phyloP scores from a whole-genome alignment of 1,140 invertebrate genomes.

The Philotrypesis tridentata region DNA sequence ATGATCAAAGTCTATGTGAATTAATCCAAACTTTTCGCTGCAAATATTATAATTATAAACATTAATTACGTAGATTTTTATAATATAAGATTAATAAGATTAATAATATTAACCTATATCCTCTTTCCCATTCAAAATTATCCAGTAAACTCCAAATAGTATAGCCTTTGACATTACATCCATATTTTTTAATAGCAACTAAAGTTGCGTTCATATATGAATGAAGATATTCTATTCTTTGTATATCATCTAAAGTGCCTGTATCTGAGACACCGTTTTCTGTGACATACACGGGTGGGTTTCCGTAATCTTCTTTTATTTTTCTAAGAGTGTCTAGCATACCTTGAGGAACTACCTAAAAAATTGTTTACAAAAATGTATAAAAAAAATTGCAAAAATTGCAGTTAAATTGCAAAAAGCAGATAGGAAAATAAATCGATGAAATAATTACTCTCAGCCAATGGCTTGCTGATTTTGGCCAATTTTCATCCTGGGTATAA shows the following conservation, averaged over 20 bases:
- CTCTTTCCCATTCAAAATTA: slow-evolving; percentile 85
- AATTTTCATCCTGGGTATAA: slow-evolving; percentile 53
- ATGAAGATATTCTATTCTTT: slow-evolving; percentile 71
- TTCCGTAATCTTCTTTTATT: slow-evolving; percentile 77
- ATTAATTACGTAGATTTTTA: slow-evolving; percentile 63
- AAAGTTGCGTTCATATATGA: slow-evolving; percentile 79
- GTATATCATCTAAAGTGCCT: too few relatives aligned
- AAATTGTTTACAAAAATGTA: too few relatives aligned
- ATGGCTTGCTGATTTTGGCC: slow-evolving; percentile 61
- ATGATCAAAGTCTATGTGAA: slow-evolving; percentile 82
- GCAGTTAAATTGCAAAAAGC: too few relatives aligned
- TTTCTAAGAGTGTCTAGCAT: slow-evolving; percentile 76
- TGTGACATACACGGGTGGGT: slow-evolving; percentile 78
- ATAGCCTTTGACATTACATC: slow-evolving; percentile 80
- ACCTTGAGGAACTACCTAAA: slow-evolving; percentile 73
- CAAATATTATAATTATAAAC: too few relatives aligned
- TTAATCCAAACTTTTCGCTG: slow-evolving; percentile 83
- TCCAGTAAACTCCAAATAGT: slow-evolving; percentile 85
- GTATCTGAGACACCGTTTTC: slow-evolving; percentile 78
- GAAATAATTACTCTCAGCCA: too few relatives aligned
- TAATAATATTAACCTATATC: slow-evolving; percentile 80
- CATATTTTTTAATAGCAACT: slow-evolving; percentile 79
- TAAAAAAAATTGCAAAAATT: too few relatives aligned
- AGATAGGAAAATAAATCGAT: too few relatives aligned
- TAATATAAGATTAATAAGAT: too few relatives aligned